A percentile compares a stretch with the other conserved stretches of the same genome.
Conservation (phyloP, 2,888 invertebrate species). For the Nephrotoma appendiculata region DNA sequence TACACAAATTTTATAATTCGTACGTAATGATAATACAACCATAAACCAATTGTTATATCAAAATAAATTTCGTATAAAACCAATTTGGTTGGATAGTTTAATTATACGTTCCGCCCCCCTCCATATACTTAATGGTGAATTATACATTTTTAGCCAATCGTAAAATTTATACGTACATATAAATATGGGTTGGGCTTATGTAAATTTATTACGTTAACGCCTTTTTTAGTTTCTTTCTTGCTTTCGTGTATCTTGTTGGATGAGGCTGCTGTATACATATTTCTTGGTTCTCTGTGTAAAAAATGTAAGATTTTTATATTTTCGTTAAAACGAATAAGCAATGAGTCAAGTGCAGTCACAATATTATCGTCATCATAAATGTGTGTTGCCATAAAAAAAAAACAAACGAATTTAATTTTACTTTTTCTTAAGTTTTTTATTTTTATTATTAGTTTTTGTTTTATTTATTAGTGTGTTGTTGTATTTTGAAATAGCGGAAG, state of each 20-base stretch:
- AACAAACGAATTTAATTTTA: not conserved
- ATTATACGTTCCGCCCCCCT: conserved; percentile 6
- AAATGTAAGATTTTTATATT: not conserved
- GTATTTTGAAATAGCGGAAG: not conserved
- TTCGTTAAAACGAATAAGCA: conserved; percentile 1
- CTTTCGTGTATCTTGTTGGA: not conserved
- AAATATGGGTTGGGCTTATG: not conserved
- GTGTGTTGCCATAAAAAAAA: not conserved
- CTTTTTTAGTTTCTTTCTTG: not conserved
- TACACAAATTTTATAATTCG: not conserved
- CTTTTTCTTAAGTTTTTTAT: not conserved
- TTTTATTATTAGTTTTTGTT: not conserved
- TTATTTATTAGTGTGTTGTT: not conserved
- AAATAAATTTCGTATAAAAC: not conserved
- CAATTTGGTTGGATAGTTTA: conserved; percentile 9
- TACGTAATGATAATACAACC: not conserved
- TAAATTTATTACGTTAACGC: not conserved
- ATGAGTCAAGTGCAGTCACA: not conserved
- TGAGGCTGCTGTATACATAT: not conserved
- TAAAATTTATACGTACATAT: not conserved
- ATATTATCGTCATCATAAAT: not conserved
- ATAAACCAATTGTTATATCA: not conserved
- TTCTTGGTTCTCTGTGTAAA: not conserved
- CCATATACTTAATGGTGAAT: not conserved
- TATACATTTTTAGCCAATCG: not conserved